Conservation (phyloP, 1,140 invertebrate species). For the Anagrus nilaparvatae region DNA sequence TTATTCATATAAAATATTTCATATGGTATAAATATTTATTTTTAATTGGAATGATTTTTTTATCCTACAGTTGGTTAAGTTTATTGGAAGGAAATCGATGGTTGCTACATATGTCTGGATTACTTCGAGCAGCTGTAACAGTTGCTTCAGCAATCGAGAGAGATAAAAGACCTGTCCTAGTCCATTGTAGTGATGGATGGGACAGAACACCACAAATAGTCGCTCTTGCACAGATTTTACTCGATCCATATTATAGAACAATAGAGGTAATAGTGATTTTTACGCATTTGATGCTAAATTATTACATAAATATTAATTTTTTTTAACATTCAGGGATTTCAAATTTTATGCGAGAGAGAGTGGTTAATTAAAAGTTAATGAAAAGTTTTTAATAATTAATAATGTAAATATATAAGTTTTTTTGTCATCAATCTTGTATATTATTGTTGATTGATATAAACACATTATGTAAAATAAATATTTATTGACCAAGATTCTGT, state of each 20-base stretch:
- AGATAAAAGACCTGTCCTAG: conserved; percentile 81
- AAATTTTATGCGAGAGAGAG: conserved; percentile 82
- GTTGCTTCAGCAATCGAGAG: conserved; percentile 71
- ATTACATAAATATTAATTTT: conserved; percentile 1
- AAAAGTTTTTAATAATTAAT: no score
- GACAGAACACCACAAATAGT: conserved; percentile 93
- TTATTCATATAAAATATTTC: no score
- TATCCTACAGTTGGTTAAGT: conserved; percentile 82
- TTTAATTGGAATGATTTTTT: no score
- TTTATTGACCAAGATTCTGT: no score
- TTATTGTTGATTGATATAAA: no score
- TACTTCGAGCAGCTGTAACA: conserved; percentile 68
- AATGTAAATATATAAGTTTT: no score
- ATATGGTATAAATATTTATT: no score
- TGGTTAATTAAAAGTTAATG: no score
- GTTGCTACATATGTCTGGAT: conserved; percentile 78
- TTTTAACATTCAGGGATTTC: conserved; percentile 65
- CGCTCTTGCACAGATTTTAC: conserved; percentile 77
- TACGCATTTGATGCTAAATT: not conserved
- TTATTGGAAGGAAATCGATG: conserved; percentile 79
- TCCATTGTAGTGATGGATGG: conserved; percentile 97
- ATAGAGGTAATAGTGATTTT: conserved; percentile 61
- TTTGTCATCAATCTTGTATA: no score
- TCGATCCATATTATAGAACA: conserved; percentile 90
- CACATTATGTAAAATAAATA: no score